phyloP scores from a whole-genome alignment of 2,797 vertebrate genomes.

The Bradypodion ventrale region DNA sequence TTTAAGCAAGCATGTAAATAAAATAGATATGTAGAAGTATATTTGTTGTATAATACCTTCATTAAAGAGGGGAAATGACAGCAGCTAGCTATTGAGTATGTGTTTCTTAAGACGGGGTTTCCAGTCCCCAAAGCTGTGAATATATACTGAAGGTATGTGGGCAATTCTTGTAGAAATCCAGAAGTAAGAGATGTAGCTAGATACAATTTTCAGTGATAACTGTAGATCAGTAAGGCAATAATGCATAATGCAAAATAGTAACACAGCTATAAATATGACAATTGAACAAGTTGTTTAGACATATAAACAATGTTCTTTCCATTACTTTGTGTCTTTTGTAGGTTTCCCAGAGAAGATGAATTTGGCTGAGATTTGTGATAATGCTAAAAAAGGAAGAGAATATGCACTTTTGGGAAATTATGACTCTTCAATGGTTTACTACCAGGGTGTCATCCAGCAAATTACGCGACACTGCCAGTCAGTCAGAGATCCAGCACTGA shows the following conservation, averaged over 20 bases:
- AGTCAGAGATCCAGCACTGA: constrained; percentile 89
- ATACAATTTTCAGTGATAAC: background rate
- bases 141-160: background rate
- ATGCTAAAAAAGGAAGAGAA: constrained; percentile 95
- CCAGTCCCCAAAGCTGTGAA: background rate
- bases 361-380: constrained; percentile 93
- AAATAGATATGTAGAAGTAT: too few species aligned
- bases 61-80: too few species aligned
- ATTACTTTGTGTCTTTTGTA: constrained; percentile 58
- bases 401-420: constrained; percentile 97
- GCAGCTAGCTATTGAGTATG: too few species aligned
- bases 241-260: background rate
- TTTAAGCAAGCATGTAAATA: background rate
- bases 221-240: background rate
- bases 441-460: constrained; percentile 96
- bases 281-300: constrained; percentile 25
- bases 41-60: too few species aligned
- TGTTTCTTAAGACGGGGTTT: background rate
- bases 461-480: constrained; percentile 91
- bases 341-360: constrained; percentile 85
- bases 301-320: background rate
- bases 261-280: background rate
- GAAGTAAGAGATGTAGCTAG: background rate
- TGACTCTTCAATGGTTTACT: constrained; percentile 95
- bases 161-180: background rate